Base-by-base conservation (phyloP, 1,140 invertebrate species). In the Drosophila parvula region DNA sequence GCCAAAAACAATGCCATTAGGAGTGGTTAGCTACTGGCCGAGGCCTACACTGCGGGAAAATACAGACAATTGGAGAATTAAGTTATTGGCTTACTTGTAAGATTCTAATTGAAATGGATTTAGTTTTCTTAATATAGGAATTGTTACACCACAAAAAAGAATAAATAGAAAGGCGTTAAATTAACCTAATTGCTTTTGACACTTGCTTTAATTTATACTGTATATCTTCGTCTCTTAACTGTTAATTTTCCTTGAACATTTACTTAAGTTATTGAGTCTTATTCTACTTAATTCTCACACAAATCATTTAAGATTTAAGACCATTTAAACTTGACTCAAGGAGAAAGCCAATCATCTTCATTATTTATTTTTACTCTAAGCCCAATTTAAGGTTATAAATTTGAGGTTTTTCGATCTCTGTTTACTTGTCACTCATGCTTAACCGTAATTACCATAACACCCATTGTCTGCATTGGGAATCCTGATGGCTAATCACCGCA, bases 381-480 rank as follows among this genome's bases (percentile, higher is more conserved):
- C 2, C 0, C 4, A 28, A 28, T 48, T 28, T 10, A 14, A 14
- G 8, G n/a, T 47, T 5, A 28, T 50, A 3, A 27, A 10, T 11
- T 32, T 32, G 11, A 16, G 4, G 2, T 36, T 36, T 53, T 53
- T 38, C 16, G 50, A 53, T 12, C 36, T 38, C 50, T 38, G 50
- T 38, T n/a, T 22, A 30, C 18, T 63, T 44, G 47, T n/a, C 38
- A 65, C 5, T 51, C 38, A n/a, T 30, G 61, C 47, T 69, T 22
- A 38, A 22, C 14, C 45, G 16, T 34, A 53, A 67, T 69, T 69
- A 69, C 62, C 45, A 69, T 65, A 69, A 28, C 14, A 30, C 61
- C 62, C 47, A 76, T 76, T 64, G 47, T 75, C 73, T 65, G 71
- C 50, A 58, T 40, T 34, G 53, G 45, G 40, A 40, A 64, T 75